Conservation (phyloP, 2,113 vertebrate genomes). For the Tupaia tana region DNA sequence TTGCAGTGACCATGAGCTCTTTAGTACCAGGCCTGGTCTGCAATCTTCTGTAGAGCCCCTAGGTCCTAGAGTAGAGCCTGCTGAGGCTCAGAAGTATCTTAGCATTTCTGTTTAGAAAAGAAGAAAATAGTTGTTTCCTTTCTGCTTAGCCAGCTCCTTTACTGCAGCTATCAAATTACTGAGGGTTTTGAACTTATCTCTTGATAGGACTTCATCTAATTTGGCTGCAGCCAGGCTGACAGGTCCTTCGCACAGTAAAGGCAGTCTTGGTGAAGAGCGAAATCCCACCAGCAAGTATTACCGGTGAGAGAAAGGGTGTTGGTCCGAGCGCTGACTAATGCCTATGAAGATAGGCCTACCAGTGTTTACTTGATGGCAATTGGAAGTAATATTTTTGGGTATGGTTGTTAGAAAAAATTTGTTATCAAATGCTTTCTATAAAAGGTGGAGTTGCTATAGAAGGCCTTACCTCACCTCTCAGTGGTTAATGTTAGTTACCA, state of each 20-base stretch:
- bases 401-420: slow-evolving; percentile 40
- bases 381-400: slow-evolving; percentile 49
- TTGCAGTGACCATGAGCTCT: not conserved
- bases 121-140: slow-evolving; percentile 38
- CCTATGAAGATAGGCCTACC: slow-evolving; percentile 15
- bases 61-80: slow-evolving; percentile 19
- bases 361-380: slow-evolving; percentile 28
- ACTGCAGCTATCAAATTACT: slow-evolving; percentile 57
- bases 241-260: slow-evolving; percentile 89
- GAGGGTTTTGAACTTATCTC: slow-evolving; percentile 75
- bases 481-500: slow-evolving; percentile 40
- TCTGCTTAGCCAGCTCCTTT: slow-evolving; percentile 43
- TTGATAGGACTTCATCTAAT: slow-evolving; percentile 88
- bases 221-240: slow-evolving; percentile 88
- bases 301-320: slow-evolving; percentile 84
- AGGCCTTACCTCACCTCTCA: slow-evolving; percentile 14
- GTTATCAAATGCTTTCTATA: slow-evolving; percentile 50
- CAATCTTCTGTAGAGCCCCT: not conserved
- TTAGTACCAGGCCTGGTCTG: not conserved
- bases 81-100: slow-evolving; percentile 48
- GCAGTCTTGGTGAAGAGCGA: slow-evolving; percentile 89
- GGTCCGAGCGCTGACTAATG: slow-evolving; percentile 31
- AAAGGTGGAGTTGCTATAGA: slow-evolving; percentile 15
- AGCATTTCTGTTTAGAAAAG: slow-evolving; percentile 49
- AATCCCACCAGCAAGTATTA: slow-evolving; percentile 90